Conservation (phyloP, 2,888 invertebrate genomes). For the Rhogogaster chlorosoma region DNA sequence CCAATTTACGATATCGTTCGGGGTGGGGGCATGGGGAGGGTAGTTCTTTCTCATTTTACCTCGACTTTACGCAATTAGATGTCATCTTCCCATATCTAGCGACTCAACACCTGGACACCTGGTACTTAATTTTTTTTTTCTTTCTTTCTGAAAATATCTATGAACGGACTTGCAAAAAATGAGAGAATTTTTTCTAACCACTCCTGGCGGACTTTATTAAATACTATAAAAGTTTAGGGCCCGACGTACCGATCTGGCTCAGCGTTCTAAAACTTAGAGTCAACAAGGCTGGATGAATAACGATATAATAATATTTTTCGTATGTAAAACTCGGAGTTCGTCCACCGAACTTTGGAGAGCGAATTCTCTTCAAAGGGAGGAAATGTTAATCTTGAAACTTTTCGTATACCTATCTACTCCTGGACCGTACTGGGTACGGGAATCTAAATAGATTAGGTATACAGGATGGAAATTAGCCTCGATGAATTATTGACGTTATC, state of each 20-base stretch:
- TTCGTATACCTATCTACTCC: background rate
- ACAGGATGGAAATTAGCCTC: constrained; percentile 6
- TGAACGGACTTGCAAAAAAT: background rate
- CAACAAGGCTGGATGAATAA: constrained; percentile 7
- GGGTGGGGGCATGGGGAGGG: background rate
- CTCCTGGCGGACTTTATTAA: background rate
- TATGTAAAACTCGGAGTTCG: background rate
- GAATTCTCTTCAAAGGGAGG: constrained; percentile 9
- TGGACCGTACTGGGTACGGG: background rate
- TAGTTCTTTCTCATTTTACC: background rate
- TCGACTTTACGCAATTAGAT: constrained; percentile 25
- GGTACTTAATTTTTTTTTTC: background rate
- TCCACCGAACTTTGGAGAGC: background rate
- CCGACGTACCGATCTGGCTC: background rate
- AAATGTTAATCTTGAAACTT: constrained; percentile 34
- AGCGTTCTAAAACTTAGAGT: background rate
- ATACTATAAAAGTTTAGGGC: background rate
- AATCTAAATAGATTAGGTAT: constrained; percentile 35
- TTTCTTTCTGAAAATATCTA: background rate
- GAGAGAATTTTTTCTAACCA: background rate
- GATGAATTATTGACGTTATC: constrained; percentile 21
- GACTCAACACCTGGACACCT: background rate
- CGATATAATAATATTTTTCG: constrained; percentile 34
- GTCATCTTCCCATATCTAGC: background rate
- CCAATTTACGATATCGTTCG: constrained; percentile 33